phyloP scores from a whole-genome alignment of 2,888 invertebrate species.

The Oligia fasciuncula region DNA sequence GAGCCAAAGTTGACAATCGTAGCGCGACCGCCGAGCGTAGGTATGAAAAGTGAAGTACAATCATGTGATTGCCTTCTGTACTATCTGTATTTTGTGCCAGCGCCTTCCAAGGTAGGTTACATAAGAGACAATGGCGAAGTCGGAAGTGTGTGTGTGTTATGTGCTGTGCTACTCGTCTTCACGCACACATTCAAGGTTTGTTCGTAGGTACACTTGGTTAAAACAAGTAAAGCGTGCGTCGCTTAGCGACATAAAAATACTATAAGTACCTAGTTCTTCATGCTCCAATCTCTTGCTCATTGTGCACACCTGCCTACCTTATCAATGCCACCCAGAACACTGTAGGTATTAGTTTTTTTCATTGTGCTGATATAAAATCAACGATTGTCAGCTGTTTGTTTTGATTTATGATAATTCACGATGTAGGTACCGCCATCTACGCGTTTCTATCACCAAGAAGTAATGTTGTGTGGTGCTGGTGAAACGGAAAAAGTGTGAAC shows the following conservation, averaged over 20 bases:
- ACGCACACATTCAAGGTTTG: not conserved
- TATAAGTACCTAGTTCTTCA: not conserved
- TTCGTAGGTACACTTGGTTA: not conserved
- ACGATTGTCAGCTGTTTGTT: not conserved
- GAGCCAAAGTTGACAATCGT: no score
- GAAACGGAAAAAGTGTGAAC: not conserved
- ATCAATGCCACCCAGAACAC: no score
- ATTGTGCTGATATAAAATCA: not conserved
- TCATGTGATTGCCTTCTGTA: no score
- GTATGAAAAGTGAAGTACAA: no score
- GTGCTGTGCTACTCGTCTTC: not conserved
- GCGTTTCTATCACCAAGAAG: conserved; percentile 4
- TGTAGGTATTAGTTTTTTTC: not conserved
- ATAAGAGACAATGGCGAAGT: no score
- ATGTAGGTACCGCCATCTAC: conserved; percentile 15
- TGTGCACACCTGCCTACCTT: not conserved
- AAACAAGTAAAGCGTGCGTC: not conserved
- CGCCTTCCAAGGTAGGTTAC: no score
- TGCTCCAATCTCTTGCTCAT: not conserved
- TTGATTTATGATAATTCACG: not conserved
- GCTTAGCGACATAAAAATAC: not conserved
- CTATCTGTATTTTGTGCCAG: no score
- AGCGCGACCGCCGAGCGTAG: no score
- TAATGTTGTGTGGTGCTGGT: not conserved
- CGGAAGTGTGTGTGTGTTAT: not conserved